phyloP scores from a whole-genome alignment of 2,797 vertebrate species.

The Tragopan temminckii region DNA sequence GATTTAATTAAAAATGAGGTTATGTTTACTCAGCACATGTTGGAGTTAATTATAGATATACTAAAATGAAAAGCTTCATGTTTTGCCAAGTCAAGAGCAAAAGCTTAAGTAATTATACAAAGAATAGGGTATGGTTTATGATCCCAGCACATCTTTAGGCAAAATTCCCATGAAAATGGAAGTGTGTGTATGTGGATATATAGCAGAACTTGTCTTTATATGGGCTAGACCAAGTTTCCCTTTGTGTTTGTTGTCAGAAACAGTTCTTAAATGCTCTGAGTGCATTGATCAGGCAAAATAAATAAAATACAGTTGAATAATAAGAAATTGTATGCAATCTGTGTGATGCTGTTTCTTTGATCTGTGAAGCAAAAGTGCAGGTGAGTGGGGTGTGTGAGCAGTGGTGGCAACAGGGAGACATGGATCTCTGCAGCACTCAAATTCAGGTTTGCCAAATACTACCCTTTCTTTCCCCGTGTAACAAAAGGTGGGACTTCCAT shows the following conservation, averaged over 20 bases:
- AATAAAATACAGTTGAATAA: background rate
- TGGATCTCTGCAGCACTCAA: background rate
- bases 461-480: background rate
- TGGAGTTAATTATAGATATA: slow-evolving; percentile 77
- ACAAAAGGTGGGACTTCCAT: background rate
- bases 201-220: background rate
- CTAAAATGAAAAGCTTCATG: slow-evolving; percentile 77
- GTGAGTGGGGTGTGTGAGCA: background rate
- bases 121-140: slow-evolving; percentile 66
- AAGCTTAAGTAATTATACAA: slow-evolving; percentile 75
- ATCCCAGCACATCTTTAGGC: slow-evolving; percentile 56
- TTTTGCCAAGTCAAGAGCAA: slow-evolving; percentile 77
- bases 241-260: background rate
- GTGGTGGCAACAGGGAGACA: background rate
- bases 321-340: background rate
- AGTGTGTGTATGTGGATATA: background rate
- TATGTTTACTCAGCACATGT: slow-evolving; percentile 77
- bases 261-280: background rate
- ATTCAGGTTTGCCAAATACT: background rate
- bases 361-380: background rate
- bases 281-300: background rate
- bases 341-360: background rate
- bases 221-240: background rate
- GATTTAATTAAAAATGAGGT: slow-evolving; percentile 79
- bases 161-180: slow-evolving; percentile 19